A percentile compares a stretch with the other conserved stretches of the same genome.
Conservation (phyloP, 2,888 invertebrate species). For the Hydroisotoma schaefferi region DNA sequence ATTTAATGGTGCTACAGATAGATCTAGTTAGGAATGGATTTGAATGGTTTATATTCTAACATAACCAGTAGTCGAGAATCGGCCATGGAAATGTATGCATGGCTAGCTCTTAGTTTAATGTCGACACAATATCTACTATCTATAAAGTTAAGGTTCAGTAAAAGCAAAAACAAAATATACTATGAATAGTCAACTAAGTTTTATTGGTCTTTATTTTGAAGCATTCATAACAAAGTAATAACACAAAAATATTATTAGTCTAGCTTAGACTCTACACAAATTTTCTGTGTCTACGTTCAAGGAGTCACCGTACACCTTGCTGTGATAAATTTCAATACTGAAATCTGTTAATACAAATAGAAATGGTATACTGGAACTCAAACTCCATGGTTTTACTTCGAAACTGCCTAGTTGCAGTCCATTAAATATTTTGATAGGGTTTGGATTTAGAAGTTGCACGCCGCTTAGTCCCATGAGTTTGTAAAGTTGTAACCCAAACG, state of each 20-base stretch:
- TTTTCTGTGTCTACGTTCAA: constrained; percentile 1
- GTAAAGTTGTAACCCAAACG: constrained; percentile 30
- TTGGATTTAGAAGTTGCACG: constrained; percentile 23
- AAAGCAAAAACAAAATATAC: no score
- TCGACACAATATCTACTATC: no score
- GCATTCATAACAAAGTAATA: not conserved
- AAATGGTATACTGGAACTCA: constrained; percentile 24
- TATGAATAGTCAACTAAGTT: no score
- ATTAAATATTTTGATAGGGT: constrained; percentile 33
- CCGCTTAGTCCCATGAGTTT: constrained; percentile 41
- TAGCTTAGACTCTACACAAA: constrained; percentile 15
- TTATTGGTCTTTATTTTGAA: no score
- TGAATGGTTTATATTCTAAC: no score
- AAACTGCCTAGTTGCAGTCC: constrained; percentile 30
- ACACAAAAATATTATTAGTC: not conserved
- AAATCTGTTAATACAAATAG: constrained; percentile 24
- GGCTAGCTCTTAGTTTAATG: no score
- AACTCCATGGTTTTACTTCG: constrained; percentile 22
- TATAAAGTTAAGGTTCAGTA: no score
- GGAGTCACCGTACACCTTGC: constrained; percentile 37
- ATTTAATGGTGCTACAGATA: no score
- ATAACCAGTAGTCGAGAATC: no score
- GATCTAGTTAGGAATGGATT: no score
- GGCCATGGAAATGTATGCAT: no score
- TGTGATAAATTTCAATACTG: constrained; percentile 30